These are phyloP conservation scores for Altica lythri DNA, from an alignment of 2,888 invertebrate genomes.

Conservation along the genomic window DNA sequence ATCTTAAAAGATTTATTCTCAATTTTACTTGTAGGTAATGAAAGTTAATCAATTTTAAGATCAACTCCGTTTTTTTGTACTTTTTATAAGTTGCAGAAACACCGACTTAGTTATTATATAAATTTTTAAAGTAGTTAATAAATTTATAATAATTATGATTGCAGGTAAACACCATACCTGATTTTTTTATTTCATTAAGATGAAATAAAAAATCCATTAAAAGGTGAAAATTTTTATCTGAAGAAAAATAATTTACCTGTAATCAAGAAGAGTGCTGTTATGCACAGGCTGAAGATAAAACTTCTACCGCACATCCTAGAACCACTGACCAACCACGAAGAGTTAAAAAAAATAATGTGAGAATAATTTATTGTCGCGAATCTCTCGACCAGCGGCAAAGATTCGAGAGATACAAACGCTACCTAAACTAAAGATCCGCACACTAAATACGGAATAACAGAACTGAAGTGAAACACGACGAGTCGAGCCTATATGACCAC, in stretches of 20 bases:
- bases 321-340: slow-evolving; percentile 22
- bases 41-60: no score
- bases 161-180: no score
- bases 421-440: slow-evolving; percentile 22
- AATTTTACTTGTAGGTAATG: no score
- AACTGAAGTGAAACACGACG: slow-evolving; percentile 16
- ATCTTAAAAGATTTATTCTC: no score
- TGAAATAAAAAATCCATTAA: no score
- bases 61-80: no score
- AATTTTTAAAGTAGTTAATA: no score
- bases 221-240: no score
- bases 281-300: slow-evolving; percentile 23
- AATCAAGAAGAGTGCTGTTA: slow-evolving; percentile 16
- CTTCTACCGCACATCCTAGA: slow-evolving; percentile 28
- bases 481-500: slow-evolving; percentile 32
- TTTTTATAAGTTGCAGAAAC: no score
- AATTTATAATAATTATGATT: no score
- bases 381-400: slow-evolving; percentile 26
- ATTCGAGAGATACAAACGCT: slow-evolving; percentile 16
- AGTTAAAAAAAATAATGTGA: slow-evolving; percentile 1
- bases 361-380: slow-evolving; percentile 27
- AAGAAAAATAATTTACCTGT: slow-evolving; percentile 26
- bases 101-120: no score
- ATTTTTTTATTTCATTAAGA: no score
- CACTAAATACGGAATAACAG: slow-evolving; percentile 23